Evolutionary conservation across 2,888 invertebrate genomes (phyloP).

Genomic region (Gymnocheta viridis): DNA sequence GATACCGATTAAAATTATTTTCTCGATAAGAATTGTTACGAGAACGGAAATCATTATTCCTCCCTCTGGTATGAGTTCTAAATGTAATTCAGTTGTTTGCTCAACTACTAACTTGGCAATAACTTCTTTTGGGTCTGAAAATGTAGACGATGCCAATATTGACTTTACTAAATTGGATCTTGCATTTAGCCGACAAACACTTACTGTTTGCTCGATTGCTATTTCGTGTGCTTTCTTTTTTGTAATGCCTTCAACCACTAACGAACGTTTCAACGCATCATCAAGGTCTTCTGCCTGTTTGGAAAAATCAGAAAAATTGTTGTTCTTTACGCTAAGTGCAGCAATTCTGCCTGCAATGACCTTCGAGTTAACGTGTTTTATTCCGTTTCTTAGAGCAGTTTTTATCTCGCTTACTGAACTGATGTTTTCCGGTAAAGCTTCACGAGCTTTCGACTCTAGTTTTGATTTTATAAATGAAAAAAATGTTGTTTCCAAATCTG

Average conservation of each 20-base stretch:
- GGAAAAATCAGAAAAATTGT: slow-evolving; percentile 15
- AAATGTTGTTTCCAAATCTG: neutral
- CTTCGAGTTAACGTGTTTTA: slow-evolving; percentile 1
- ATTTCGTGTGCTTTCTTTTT: slow-evolving; percentile 16
- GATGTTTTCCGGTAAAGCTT: neutral
- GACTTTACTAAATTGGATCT: slow-evolving; percentile 12
- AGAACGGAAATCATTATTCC: neutral
- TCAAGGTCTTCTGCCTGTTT: neutral
- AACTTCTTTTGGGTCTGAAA: slow-evolving; percentile 15
- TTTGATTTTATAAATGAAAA: neutral
- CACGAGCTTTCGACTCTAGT: neutral
- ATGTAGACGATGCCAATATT: neutral
- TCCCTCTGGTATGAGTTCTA: neutral
- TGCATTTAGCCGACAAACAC: slow-evolving; percentile 6
- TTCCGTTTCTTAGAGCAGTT: neutral
- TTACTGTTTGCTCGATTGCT: slow-evolving; percentile 26
- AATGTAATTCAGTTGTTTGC: neutral
- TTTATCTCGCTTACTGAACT: neutral
- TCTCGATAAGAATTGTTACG: neutral
- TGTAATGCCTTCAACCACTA: slow-evolving; percentile 15
- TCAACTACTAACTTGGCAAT: slow-evolving; percentile 28
- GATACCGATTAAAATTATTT: neutral
- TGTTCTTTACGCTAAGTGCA: slow-evolving; percentile 10
- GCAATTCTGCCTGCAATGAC: slow-evolving; percentile 18
- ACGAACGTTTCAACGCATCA: neutral